These are phyloP conservation scores for Hemichromis elongatus DNA, from an alignment of 2,113 vertebrate species.

Conservation along the genomic window DNA sequence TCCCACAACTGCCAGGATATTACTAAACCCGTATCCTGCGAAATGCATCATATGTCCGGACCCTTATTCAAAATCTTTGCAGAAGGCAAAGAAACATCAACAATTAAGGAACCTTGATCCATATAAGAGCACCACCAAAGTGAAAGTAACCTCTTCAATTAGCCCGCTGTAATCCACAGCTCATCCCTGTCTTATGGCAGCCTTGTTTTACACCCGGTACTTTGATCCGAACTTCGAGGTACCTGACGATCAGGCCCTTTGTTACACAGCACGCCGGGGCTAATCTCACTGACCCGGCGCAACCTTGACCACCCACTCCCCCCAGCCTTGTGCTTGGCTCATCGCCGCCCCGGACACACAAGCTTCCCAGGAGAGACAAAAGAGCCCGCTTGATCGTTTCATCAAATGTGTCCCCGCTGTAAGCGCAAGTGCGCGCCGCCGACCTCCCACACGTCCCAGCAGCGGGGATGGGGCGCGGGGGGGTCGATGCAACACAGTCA, in stretches of 20 bases:
- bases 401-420: constrained; percentile 64
- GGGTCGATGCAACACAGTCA: constrained; percentile 55
- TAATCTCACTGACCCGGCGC: constrained; percentile 76
- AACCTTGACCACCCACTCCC: constrained; percentile 75
- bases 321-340: constrained; percentile 63
- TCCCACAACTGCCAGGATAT: neutral
- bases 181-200: constrained; percentile 66
- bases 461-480: neutral
- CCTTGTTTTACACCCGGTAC: constrained; percentile 75
- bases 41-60: neutral
- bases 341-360: constrained; percentile 63
- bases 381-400: constrained; percentile 65
- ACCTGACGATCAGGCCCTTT: constrained; percentile 62
- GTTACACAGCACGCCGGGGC: constrained; percentile 57
- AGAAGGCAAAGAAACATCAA: neutral
- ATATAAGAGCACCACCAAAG: constrained; percentile 28
- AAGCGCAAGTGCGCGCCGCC: constrained; percentile 34
- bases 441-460: constrained; percentile 54
- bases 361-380: constrained; percentile 66
- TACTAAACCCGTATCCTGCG: neutral
- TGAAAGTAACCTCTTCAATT: constrained; percentile 66
- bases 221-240: constrained; percentile 70
- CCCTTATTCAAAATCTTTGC: neutral
- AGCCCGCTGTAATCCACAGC: constrained; percentile 66
- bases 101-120: constrained; percentile 2